A percentile compares a stretch with the other conserved stretches of the same genome.
Evolutionary conservation across 23 tunicate genomes (phyloP).

Genomic region (Halocynthia aurantium): DNA sequence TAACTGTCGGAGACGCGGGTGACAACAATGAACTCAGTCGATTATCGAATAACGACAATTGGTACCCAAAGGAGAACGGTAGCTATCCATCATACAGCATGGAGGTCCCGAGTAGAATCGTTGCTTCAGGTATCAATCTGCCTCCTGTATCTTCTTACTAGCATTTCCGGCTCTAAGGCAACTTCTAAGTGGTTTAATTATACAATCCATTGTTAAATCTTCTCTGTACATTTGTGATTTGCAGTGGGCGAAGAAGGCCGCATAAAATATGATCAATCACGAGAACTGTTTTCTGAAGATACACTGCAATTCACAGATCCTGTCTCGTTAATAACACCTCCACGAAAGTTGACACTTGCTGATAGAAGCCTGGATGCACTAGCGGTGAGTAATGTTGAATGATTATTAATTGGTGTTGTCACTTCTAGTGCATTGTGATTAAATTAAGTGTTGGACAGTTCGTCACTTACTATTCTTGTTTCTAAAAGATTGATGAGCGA

Average conservation of each 20-base stretch:
- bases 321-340: conserved; percentile 67
- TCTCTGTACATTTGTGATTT: background rate
- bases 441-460: no score
- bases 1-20: conserved; percentile 35
- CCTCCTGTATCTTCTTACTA: background rate
- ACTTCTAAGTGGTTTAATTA: no score
- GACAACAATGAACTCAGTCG: background rate
- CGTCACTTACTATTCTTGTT: no score
- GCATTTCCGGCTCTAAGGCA: no score
- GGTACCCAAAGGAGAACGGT: background rate
- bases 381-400: conserved; percentile 24
- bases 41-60: background rate
- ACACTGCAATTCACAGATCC: background rate
- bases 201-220: no score
- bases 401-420: background rate
- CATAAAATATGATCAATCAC: conserved; percentile 19
- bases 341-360: conserved; percentile 54
- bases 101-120: conserved; percentile 85
- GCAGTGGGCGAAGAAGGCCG: conserved; percentile 65
- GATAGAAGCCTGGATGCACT: conserved; percentile 52
- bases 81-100: conserved; percentile 45
- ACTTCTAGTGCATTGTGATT: background rate
- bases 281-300: background rate
- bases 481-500: background rate
- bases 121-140: conserved; percentile 53